Conservation (phyloP, 2,888 invertebrate species). For the Metacarcinus magister region DNA sequence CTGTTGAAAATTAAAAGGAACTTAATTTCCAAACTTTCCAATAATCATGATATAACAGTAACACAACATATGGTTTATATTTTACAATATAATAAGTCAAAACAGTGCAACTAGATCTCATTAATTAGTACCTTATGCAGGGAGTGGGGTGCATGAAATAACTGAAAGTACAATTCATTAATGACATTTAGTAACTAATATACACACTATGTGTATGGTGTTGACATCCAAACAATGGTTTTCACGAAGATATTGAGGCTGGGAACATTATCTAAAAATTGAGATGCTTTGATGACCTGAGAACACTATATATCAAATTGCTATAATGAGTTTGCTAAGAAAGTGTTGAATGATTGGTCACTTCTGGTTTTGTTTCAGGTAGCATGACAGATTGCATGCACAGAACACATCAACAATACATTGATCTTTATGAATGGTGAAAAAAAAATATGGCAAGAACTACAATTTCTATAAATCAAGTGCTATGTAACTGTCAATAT, state of each 20-base stretch:
- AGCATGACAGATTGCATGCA: neutral
- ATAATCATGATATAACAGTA: neutral
- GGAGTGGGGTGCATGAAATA: slow-evolving; percentile 53
- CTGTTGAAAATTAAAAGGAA: slow-evolving; percentile 82
- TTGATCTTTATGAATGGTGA: neutral
- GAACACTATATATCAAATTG: neutral
- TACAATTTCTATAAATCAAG: neutral
- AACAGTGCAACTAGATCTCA: neutral
- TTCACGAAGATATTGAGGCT: neutral
- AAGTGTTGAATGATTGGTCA: neutral
- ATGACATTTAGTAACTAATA: slow-evolving; percentile 18
- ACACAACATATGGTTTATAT: slow-evolving; percentile 17
- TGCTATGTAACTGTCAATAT: neutral
- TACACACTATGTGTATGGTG: neutral
- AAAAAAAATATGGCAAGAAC: neutral
- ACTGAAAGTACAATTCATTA: slow-evolving; percentile 51
- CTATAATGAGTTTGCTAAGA: neutral
- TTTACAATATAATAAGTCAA: slow-evolving; percentile 19
- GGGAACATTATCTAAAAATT: neutral
- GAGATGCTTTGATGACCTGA: neutral
- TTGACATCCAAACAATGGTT: slow-evolving; percentile 6
- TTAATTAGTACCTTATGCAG: slow-evolving; percentile 32
- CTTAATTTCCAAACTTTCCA: neutral
- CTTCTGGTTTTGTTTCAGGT: neutral
- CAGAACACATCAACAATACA: neutral